Base-by-base conservation (phyloP, 2,113 vertebrate species). In the Cochlearius cochlearius region DNA sequence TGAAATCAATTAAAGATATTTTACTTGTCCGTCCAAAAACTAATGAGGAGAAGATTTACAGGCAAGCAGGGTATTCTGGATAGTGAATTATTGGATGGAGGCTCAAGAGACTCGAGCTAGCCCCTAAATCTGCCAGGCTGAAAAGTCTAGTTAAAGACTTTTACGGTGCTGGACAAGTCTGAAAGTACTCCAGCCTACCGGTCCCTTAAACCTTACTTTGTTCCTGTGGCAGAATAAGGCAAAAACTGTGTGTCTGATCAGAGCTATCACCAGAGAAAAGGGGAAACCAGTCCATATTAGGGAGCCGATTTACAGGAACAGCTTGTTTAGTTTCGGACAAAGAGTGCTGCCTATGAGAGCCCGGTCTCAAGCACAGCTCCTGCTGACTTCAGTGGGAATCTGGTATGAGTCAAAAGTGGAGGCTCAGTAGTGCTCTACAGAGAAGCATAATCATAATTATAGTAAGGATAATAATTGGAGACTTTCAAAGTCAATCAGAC, bases 401-500 rank as follows among this genome's bases (percentile, higher is more conserved):
- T 75, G 19, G 23, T 88, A 77, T 94, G 96, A 96, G 86, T 96
- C 92, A 96, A 89, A 93, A 93, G 55, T 94, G 90, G 94, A 92
- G 94, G 82, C 86, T 93, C 92, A 92, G 68, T 52, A 71, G 75
- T 78, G 80, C 59, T 93, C 74, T 74, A 1, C 27, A 82, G 66
- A 96, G 87, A 94, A 94, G 66, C 39, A 87, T n/a, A 52, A 80
- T 60, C 63, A 86, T 86, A 76, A 91, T 96, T 92, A 92, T 36
- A 94, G 60, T 17, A 9, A 4, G 9, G 25, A 64, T 89, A 88
- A n/a, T 94, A 95, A 92, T 32, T 94, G 86, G 86, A 96, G 76
- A 68, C 36, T 92, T 94, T n/a, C 76, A 85, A 94, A 96, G 92
- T 92, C 97, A 96, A 94, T 96, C 96, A 96, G 60, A 55, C 39